Evolutionary conservation across 2,888 invertebrate species (phyloP).

Genomic region (Cheilosia scutellata): DNA sequence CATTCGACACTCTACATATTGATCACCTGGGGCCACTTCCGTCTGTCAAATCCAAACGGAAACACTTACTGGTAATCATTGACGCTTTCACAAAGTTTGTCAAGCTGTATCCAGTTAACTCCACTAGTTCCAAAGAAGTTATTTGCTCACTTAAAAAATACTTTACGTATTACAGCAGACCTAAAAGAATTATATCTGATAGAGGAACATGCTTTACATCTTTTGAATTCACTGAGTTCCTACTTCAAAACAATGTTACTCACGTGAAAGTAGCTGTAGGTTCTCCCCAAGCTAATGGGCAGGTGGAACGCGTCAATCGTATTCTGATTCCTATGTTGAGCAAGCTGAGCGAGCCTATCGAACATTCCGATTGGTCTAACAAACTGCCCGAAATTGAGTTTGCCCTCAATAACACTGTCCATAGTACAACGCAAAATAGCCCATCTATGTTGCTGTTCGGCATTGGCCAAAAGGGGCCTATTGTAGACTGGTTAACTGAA

Average conservation of each 20-base stretch:
- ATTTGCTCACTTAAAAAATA: background rate
- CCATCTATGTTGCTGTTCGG: background rate
- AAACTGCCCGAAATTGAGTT: background rate
- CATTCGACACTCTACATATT: constrained; percentile 72
- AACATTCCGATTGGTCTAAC: background rate
- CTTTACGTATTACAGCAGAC: constrained; percentile 5
- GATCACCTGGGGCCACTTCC: background rate
- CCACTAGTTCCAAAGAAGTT: background rate
- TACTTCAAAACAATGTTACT: constrained; percentile 74
- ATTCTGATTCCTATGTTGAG: constrained; percentile 51
- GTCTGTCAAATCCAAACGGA: constrained; percentile 12
- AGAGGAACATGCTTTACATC: constrained; percentile 82
- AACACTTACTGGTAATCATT: constrained; percentile 30
- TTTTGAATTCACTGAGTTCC: constrained; percentile 78
- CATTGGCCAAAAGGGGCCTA: background rate
- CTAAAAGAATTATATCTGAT: constrained; percentile 80
- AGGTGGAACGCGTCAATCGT: constrained; percentile 57
- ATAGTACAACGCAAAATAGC: background rate
- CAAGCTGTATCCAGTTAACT: background rate
- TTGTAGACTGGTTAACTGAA: background rate
- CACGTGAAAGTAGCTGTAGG: constrained; percentile 28
- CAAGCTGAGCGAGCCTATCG: background rate
- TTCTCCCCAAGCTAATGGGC: constrained; percentile 35
- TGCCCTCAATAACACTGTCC: background rate
- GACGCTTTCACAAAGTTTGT: background rate